A percentile compares a stretch with the other conserved stretches of the same genome.
Evolutionary conservation across 2,797 vertebrate species (phyloP).

Genomic region (Menidia menidia): DNA sequence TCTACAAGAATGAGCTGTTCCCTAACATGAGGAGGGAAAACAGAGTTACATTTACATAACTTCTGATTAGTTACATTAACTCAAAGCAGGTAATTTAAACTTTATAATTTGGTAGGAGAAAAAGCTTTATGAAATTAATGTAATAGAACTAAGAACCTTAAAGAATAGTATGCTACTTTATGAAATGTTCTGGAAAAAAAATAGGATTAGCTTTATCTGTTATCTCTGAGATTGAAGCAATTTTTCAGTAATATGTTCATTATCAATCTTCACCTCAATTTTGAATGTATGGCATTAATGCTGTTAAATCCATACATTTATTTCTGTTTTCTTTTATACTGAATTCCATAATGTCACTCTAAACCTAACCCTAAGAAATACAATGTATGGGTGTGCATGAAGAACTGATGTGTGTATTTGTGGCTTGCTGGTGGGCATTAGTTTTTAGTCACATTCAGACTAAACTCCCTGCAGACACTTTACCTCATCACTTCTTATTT

Average conservation of each 20-base stretch:
- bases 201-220: too few relatives aligned
- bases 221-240: too few relatives aligned
- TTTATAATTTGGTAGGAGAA: background rate
- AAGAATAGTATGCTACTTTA: background rate
- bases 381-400: too few relatives aligned
- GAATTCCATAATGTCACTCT: background rate
- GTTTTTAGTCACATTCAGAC: background rate
- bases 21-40: constrained; percentile 26
- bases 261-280: background rate
- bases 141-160: background rate
- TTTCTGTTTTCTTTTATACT: background rate
- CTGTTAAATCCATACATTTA: background rate
- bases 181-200: background rate
- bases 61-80: background rate
- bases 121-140: background rate
- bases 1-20: constrained; percentile 54
- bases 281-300: background rate
- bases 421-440: constrained; percentile 2
- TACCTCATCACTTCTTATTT: background rate
- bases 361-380: too few relatives aligned
- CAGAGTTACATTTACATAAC: constrained; percentile 17
- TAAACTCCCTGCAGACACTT: background rate
- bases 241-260: background rate
- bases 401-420: background rate
- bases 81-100: background rate